A percentile compares a stretch with the other conserved stretches of the same genome.
Conservation (phyloP, 2,888 invertebrate species). For the Lymantria monacha region DNA sequence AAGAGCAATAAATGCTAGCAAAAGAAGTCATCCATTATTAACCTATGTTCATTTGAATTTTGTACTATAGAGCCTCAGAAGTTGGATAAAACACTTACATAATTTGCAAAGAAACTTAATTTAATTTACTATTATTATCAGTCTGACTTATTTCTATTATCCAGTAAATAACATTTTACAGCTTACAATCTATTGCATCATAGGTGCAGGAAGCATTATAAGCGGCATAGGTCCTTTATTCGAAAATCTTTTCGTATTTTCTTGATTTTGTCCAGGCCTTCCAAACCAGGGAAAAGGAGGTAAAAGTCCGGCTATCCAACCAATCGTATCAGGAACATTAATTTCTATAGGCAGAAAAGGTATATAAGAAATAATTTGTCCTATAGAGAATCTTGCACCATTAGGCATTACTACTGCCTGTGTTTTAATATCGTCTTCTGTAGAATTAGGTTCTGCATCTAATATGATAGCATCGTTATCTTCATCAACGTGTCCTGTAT, state of each 20-base stretch:
- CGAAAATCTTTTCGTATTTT: slow-evolving; percentile 36
- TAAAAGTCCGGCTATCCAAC: slow-evolving; percentile 62
- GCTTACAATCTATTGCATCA: slow-evolving; percentile 13
- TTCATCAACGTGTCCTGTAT: slow-evolving; percentile 39
- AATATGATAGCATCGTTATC: slow-evolving; percentile 55
- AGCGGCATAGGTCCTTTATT: slow-evolving; percentile 46
- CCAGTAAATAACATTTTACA: neutral
- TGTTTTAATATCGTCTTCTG: slow-evolving; percentile 13
- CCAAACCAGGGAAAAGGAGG: slow-evolving; percentile 53
- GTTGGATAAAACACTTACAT: too few relatives aligned
- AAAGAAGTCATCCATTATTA: too few relatives aligned
- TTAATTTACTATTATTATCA: neutral
- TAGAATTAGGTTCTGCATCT: slow-evolving; percentile 43
- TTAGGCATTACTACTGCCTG: slow-evolving; percentile 43
- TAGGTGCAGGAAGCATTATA: slow-evolving; percentile 42
- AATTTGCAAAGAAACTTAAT: neutral
- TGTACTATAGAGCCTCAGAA: too few relatives aligned
- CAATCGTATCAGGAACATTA: slow-evolving; percentile 83
- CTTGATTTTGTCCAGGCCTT: slow-evolving; percentile 32
- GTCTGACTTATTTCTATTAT: slow-evolving; percentile 3
- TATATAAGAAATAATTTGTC: slow-evolving; percentile 75
- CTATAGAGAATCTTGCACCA: slow-evolving; percentile 53
- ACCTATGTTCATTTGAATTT: too few relatives aligned
- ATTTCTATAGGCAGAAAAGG: slow-evolving; percentile 84
- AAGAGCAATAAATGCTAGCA: too few relatives aligned